phyloP scores from a whole-genome alignment of 2,113 vertebrate genomes.

The Cichladusa arquata region DNA sequence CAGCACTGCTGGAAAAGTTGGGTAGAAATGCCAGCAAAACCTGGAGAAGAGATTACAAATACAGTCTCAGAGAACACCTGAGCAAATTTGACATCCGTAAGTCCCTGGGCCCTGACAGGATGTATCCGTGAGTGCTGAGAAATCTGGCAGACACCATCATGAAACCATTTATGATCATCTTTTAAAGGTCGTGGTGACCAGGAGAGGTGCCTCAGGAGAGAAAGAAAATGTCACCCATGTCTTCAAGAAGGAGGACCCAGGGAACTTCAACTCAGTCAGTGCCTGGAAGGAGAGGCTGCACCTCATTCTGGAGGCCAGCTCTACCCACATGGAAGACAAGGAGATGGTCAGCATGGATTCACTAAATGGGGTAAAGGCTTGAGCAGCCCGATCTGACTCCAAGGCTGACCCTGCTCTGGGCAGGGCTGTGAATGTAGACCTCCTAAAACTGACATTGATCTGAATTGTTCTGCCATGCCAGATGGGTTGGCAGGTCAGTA shows the following conservation, averaged over 20 bases:
- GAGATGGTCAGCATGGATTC: background rate
- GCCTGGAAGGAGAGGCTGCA: background rate
- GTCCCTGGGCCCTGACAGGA: background rate
- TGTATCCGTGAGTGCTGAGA: background rate
- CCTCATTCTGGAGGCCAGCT: background rate
- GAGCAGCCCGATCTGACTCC: background rate
- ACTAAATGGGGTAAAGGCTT: background rate
- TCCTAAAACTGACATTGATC: too few species aligned
- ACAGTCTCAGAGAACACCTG: background rate
- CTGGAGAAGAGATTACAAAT: constrained; percentile 16
- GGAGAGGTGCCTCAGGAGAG: background rate
- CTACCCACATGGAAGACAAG: background rate
- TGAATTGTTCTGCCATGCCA: fast-evolving
- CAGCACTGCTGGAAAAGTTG: background rate
- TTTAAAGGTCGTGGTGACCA: background rate
- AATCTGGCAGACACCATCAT: background rate
- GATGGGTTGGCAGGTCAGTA: background rate
- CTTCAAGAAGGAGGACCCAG: background rate
- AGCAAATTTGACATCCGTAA: background rate
- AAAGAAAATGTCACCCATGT: background rate
- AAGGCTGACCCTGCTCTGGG: background rate
- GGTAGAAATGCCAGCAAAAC: background rate
- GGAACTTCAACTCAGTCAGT: background rate
- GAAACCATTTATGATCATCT: background rate
- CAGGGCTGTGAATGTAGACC: fast-evolving